Evolutionary conservation across 2,888 invertebrate species (phyloP), one percentile per base, ranked within the genome.

Genomic region (Pristionchus entomophagus): DNA sequence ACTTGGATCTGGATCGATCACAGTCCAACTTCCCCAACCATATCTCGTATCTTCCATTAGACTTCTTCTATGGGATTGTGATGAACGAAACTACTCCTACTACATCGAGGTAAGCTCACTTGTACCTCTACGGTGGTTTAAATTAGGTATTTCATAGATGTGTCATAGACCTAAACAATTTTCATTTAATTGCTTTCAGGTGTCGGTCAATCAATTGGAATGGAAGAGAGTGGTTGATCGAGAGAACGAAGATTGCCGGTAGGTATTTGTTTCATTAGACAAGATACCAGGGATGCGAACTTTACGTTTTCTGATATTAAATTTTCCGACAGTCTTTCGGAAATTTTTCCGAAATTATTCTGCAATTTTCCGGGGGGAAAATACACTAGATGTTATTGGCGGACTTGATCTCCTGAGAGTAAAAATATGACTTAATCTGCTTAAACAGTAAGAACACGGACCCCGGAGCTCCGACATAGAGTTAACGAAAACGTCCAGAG

Each of bases 51-150:
- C 85, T 8, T 53, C 73, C 14, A 77, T 85, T 12, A 32, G 96
- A 91, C 95, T 99, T 93, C 95, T 99, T 91, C 95, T 99, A 88
- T 99, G 99, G 99, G 99, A 99, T 95, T 98, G 97, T 90, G 95
- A 95, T 92, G 94, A 95, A 82, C 92, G 95, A 22, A 93, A 93
- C 85, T 95, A 95, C 91, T 94, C 94, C 86, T 95, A 94, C 90
- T 94, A 94, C 85, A 93, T 95, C n/a, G 95, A 95, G 87, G 94
- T 94, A 26, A 4, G 26, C 29, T 17, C n/a, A 49, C 41, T 14
- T 45, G 45, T 45, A 6, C 8, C 6, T 45, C 45, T 45, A 10
- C 45, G 8, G 45, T 6, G 45, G 45, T 6, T 14, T 14, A 14
- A 10, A 14, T 6, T 6, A 45, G 6, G 45, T 45, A 45, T 45